A percentile compares a stretch with the other conserved stretches of the same genome.
These are phyloP conservation scores for Rhyacophila brunnea DNA, from an alignment of 1,140 invertebrate genomes.

Conservation along the genomic window DNA sequence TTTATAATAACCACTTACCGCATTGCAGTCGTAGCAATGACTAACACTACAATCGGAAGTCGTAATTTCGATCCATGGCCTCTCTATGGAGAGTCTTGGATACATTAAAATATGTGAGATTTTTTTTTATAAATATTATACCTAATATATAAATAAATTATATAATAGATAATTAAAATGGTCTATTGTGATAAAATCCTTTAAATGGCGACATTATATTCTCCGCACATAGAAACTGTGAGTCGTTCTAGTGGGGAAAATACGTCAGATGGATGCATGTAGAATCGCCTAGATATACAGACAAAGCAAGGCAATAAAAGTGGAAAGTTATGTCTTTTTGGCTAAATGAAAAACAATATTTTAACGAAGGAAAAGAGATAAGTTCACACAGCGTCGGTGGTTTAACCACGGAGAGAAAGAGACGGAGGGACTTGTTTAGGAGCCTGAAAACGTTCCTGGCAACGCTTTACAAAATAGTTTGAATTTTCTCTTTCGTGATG, in stretches of 20 bases:
- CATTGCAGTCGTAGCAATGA: no score
- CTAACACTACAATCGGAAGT: no score
- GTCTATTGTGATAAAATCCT: no score
- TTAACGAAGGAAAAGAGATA: constrained; percentile 36
- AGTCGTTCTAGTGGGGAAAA: constrained; percentile 5
- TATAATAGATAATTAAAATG: no score
- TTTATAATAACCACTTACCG: no score
- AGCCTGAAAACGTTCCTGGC: not conserved
- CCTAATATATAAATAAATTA: no score
- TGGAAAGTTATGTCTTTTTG: constrained; percentile 34
- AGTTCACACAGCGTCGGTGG: constrained; percentile 23
- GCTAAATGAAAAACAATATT: constrained; percentile 38
- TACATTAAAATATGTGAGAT: no score
- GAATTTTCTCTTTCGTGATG: not conserved
- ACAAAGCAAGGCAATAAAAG: constrained; percentile 33
- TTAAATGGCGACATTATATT: not conserved
- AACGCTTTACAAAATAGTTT: constrained; percentile 1
- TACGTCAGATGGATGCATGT: constrained; percentile 25
- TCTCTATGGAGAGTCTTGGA: no score
- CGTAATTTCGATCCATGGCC: no score
- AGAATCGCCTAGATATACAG: constrained; percentile 22
- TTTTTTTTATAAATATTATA: no score
- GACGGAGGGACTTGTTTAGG: not conserved
- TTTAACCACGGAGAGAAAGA: constrained; percentile 10
- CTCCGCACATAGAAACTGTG: not conserved